Conservation (phyloP, 2,888 invertebrate species). For the Drosophila buzzatii region DNA sequence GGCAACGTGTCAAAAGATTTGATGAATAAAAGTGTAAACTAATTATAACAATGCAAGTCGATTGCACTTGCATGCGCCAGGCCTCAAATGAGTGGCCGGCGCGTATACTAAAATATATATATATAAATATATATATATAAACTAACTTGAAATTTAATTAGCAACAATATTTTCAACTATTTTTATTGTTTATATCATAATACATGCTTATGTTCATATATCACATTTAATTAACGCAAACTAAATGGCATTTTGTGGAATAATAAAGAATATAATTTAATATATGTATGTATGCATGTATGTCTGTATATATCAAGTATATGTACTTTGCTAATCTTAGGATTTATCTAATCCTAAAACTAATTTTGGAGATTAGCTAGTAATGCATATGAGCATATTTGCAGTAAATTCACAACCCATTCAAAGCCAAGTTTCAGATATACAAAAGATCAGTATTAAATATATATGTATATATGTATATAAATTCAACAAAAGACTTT, state of each 20-base stretch:
- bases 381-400: too few relatives aligned
- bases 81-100: slow-evolving; percentile 3
- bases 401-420: too few relatives aligned
- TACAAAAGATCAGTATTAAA: too few relatives aligned
- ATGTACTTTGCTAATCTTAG: neutral
- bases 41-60: slow-evolving; percentile 36
- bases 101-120: neutral
- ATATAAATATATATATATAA: too few relatives aligned
- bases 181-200: neutral
- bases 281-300: neutral
- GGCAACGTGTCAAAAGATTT: slow-evolving; percentile 58
- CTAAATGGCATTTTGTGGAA: neutral
- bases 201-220: neutral
- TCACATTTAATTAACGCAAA: neutral
- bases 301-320: neutral
- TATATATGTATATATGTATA: too few relatives aligned
- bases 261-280: neutral
- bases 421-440: too few relatives aligned
- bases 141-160: neutral
- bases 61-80: slow-evolving; percentile 14
- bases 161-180: neutral
- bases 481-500: too few relatives aligned
- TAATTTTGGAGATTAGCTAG: too few relatives aligned
- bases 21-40: slow-evolving; percentile 53
- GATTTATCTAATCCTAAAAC: too few relatives aligned